phyloP scores from a whole-genome alignment of 2,888 invertebrate genomes.

The Capitulum mitella region DNA sequence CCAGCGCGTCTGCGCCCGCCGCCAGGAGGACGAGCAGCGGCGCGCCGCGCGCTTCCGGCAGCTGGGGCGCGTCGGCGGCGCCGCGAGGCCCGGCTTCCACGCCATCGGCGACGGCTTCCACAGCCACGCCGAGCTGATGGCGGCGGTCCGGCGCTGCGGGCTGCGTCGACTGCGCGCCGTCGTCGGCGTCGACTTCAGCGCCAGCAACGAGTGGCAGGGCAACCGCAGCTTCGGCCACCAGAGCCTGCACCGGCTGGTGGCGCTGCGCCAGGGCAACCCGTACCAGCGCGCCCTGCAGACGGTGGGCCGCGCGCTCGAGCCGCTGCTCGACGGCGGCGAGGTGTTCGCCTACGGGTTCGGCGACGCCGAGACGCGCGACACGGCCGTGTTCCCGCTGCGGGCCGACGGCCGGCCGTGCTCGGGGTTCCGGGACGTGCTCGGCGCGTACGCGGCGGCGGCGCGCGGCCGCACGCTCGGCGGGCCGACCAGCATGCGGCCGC shows the following conservation, averaged over 20 bases:
- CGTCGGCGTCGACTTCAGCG: conserved; percentile 51
- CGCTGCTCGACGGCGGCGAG: conserved; percentile 46
- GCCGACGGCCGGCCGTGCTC: conserved; percentile 41
- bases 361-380: conserved; percentile 45
- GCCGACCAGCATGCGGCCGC: conserved; percentile 50
- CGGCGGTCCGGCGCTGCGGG: conserved; percentile 46
- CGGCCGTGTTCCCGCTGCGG: conserved; percentile 45
- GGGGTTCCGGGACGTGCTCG: conserved; percentile 44
- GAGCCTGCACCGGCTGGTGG: conserved; percentile 44
- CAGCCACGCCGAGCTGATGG: conserved; percentile 41
- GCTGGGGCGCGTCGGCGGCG: not conserved
- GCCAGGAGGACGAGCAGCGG: not conserved
- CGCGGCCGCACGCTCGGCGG: conserved; percentile 46
- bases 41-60: not conserved
- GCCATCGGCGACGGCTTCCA: conserved; percentile 37
- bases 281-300: conserved; percentile 49
- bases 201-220: conserved; percentile 51
- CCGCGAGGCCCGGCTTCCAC: conserved; percentile 29
- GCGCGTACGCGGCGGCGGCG: conserved; percentile 46
- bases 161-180: conserved; percentile 47
- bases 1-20: not conserved
- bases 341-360: conserved; percentile 50
- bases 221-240: conserved; percentile 46
- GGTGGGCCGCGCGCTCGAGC: conserved; percentile 46
- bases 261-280: conserved; percentile 44